These are phyloP conservation scores for Harmothoe impar DNA, from an alignment of 2,888 invertebrate genomes.

Conservation along the genomic window DNA sequence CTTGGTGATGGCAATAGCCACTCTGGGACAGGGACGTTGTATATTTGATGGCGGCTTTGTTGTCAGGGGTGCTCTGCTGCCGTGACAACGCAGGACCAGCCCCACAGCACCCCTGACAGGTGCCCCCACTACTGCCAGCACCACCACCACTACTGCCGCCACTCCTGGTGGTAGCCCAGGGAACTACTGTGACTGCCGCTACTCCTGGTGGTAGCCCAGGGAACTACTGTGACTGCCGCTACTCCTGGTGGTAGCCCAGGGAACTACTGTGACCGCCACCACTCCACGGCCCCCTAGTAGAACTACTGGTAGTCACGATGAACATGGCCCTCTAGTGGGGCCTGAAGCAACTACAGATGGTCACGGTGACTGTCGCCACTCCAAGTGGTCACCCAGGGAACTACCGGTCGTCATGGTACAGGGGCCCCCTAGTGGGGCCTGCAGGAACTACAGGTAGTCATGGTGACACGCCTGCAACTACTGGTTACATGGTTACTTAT, in stretches of 20 bases:
- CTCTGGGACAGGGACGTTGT: slow-evolving; percentile 72
- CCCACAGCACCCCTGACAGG: slow-evolving; percentile 56
- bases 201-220: not conserved
- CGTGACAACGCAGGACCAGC: not conserved
- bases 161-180: slow-evolving; percentile 58
- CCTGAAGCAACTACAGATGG: not conserved
- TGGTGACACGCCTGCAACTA: too few species aligned
- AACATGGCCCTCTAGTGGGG: not conserved
- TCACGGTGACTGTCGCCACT: too few species aligned
- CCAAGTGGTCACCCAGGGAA: too few species aligned
- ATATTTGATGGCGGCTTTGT: slow-evolving; percentile 71
- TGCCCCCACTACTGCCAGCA: slow-evolving; percentile 43
- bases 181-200: not conserved
- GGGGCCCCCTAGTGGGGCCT: too few species aligned
- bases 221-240: not conserved
- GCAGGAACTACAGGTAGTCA: too few species aligned
- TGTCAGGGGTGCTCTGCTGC: slow-evolving; percentile 56
- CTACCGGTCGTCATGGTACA: too few species aligned
- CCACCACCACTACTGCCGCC: slow-evolving; percentile 60
- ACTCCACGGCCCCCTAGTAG: not conserved
- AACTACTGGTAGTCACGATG: not conserved
- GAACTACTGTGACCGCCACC: not conserved
- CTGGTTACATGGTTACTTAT: too few species aligned
- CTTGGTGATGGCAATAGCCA: slow-evolving; percentile 88
- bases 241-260: slow-evolving; percentile 37